Evolutionary conservation across 2,113 vertebrate species (phyloP).

Genomic region (Sylvilagus bachmani): DNA sequence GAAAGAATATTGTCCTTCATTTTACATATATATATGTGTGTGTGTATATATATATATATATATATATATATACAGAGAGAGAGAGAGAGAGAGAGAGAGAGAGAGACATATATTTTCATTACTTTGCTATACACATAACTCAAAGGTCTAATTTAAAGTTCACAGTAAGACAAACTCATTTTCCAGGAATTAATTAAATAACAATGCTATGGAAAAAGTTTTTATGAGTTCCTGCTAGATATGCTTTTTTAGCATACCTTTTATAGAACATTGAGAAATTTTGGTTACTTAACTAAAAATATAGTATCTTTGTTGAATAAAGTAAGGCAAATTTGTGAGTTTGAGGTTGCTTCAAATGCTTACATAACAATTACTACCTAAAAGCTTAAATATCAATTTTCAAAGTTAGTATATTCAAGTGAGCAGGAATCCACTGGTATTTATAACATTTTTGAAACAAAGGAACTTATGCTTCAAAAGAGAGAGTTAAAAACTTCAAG

Average conservation of each 20-base stretch:
- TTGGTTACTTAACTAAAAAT: constrained; percentile 58
- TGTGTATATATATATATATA: no score
- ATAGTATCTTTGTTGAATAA: constrained; percentile 8
- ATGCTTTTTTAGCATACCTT: not conserved
- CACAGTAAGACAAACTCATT: no score
- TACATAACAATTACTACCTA: constrained; percentile 63
- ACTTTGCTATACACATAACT: no score
- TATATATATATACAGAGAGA: no score
- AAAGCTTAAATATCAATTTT: constrained; percentile 70
- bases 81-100: no score
- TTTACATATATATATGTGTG: no score
- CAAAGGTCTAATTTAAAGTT: no score
- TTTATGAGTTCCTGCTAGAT: no score
- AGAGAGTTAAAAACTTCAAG: constrained; percentile 40
- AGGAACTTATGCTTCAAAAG: constrained; percentile 66
- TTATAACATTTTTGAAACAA: constrained; percentile 64
- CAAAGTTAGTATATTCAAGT: constrained; percentile 67
- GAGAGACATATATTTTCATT: no score
- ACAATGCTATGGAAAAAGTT: no score
- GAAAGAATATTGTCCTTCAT: no score
- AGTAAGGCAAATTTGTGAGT: constrained; percentile 68
- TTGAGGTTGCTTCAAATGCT: constrained; percentile 36
- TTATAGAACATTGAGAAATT: constrained; percentile 63
- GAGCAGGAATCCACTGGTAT: constrained; percentile 54
- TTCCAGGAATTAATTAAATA: no score